A percentile compares a stretch with the other conserved stretches of the same genome.
Conservation (phyloP, 2,888 invertebrate species). For the Lasioglossum figueresi region DNA sequence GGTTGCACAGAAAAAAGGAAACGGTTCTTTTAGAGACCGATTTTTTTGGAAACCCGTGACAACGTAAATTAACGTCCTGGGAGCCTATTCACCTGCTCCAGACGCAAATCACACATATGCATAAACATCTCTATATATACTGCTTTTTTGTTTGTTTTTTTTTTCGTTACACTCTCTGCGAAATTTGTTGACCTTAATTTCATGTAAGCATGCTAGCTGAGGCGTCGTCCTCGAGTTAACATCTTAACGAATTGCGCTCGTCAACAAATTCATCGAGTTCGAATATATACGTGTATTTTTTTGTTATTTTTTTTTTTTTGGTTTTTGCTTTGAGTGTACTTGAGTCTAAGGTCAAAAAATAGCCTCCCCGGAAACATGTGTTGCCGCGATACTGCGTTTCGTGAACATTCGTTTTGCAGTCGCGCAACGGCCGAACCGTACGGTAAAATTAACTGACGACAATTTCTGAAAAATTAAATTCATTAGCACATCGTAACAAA, state of each 20-base stretch:
- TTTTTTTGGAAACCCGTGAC: constrained; percentile 55
- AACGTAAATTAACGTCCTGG: constrained; percentile 43
- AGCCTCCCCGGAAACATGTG: constrained; percentile 43
- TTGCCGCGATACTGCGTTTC: constrained; percentile 62
- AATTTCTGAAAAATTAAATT: constrained; percentile 72
- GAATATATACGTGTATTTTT: neutral
- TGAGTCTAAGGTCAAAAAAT: constrained; percentile 48
- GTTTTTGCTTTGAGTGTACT: constrained; percentile 34
- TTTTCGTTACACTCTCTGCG: constrained; percentile 20
- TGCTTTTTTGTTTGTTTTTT: constrained; percentile 10
- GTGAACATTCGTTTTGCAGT: constrained; percentile 42
- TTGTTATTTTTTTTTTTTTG: constrained; percentile 23
- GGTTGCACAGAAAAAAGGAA: constrained; percentile 58
- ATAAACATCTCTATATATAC: constrained; percentile 8
- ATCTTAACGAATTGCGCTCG: constrained; percentile 51
- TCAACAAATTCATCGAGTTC: constrained; percentile 57
- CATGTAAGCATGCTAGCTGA: constrained; percentile 56
- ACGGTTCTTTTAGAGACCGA: constrained; percentile 49
- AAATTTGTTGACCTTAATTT: constrained; percentile 56
- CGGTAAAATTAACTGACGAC: constrained; percentile 62
- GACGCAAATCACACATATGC: constrained; percentile 31
- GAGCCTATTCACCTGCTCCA: constrained; percentile 53
- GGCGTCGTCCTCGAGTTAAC: constrained; percentile 56
- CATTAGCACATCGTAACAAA: constrained; percentile 68
- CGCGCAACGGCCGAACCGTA: constrained; percentile 51